Conservation (phyloP, 2,797 vertebrate genomes). For the Holocentrus rufus region DNA sequence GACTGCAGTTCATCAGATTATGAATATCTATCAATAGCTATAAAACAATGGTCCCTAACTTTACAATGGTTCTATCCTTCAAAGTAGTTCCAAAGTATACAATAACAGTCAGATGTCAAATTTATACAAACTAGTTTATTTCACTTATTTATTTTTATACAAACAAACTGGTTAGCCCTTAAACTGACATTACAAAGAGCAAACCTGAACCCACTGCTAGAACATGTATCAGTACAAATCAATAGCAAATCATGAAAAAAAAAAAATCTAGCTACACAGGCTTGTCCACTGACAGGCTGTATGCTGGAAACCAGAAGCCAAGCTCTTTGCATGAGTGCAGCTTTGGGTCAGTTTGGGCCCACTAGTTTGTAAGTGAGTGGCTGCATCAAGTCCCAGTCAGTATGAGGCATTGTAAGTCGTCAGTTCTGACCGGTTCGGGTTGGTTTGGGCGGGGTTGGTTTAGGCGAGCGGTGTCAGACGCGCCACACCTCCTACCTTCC, state of each 20-base stretch:
- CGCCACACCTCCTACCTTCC: slow-evolving; percentile 94
- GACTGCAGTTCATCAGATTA: not conserved
- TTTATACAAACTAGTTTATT: slow-evolving; percentile 63
- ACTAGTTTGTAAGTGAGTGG: slow-evolving; percentile 63
- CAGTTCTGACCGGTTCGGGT: slow-evolving; percentile 65
- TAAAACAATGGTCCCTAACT: not conserved
- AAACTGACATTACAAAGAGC: slow-evolving; percentile 41
- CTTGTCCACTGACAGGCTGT: slow-evolving; percentile 36
- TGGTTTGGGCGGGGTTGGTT: slow-evolving; percentile 18
- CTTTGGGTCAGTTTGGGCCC: slow-evolving; percentile 61
- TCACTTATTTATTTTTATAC: slow-evolving; percentile 31
- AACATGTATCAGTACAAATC: slow-evolving; percentile 47
- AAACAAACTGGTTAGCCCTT: slow-evolving; percentile 35
- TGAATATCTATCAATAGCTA: slow-evolving; percentile 14
- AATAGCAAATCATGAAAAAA: slow-evolving; percentile 19
- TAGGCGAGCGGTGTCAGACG: slow-evolving; percentile 68
- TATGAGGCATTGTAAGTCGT: slow-evolving; percentile 65
- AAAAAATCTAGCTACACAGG: slow-evolving; percentile 38
- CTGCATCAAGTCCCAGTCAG: slow-evolving; percentile 62
- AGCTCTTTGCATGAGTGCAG: slow-evolving; percentile 75
- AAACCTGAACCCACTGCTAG: slow-evolving; percentile 36
- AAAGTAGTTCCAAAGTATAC: slow-evolving; percentile 29
- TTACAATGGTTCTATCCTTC: not conserved
- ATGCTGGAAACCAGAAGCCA: slow-evolving; percentile 58
- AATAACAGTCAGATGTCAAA: slow-evolving; percentile 59